These are phyloP conservation scores for Smithornis capensis DNA, from an alignment of 2,113 vertebrate genomes.

Conservation along the genomic window DNA sequence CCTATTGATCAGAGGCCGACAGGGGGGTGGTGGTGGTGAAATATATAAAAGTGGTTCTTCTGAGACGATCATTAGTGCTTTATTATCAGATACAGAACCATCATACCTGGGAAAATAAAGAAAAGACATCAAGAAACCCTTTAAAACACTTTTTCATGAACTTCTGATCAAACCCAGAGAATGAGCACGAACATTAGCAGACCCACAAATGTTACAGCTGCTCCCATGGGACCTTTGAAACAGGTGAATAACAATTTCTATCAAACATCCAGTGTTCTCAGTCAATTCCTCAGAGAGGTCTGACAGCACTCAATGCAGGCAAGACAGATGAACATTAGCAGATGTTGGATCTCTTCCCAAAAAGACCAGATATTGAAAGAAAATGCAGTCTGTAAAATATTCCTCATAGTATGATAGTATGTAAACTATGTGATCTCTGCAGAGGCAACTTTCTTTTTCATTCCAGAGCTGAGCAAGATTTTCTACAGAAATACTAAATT, in stretches of 20 bases:
- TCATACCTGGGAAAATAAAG: constrained; percentile 55
- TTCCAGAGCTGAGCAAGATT: background rate
- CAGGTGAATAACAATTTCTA: background rate
- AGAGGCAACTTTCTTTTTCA: background rate
- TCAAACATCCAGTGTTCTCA: background rate
- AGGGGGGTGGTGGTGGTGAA: constrained; percentile 79
- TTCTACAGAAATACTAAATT: background rate
- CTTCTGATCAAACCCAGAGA: background rate
- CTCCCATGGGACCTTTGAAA: background rate
- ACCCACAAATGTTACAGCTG: background rate
- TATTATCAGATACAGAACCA: constrained; percentile 78
- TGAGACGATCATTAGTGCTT: constrained; percentile 91
- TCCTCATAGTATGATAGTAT: background rate
- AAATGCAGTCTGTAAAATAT: background rate
- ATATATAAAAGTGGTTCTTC: constrained; percentile 84
- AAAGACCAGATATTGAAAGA: background rate
- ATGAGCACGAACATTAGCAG: background rate
- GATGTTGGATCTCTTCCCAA: background rate
- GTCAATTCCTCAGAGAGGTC: background rate
- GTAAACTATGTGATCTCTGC: background rate
- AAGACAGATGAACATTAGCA: background rate
- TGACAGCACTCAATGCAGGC: background rate
- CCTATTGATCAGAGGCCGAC: constrained; percentile 86
- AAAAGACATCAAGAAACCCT: background rate
- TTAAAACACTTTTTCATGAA: background rate